Evolutionary conservation across 30 jellyfish, hydroid and myxozoan genomes (phyloP), one percentile per base, ranked within the genome.

Genomic region (Calvadosia cruxmelitensis): DNA sequence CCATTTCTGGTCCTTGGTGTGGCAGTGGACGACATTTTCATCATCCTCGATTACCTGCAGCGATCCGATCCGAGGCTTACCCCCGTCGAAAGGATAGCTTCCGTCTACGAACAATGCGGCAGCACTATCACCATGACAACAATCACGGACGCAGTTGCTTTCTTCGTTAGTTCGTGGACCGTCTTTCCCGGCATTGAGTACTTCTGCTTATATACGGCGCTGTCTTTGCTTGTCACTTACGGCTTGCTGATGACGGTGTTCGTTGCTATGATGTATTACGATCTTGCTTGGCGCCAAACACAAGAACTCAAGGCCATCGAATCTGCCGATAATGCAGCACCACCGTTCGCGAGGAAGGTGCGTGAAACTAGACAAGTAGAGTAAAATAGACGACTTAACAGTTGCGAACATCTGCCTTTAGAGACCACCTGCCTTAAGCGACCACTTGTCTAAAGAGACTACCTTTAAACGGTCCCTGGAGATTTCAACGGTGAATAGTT

Each of bases 21-120:
- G 20, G 93, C 84, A 3, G 72, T 80, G 33, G 93, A 80, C 36
- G 93, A 80, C 73, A 80, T 73, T 83, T 80, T 80, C 28, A 80
- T 80, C 42, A 66, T 80, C 24, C 79, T 73, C 10, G 93, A 72
- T 63, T 78, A 66, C 42, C 73, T 80, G 57, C 57, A 42, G 20
- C 57, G 57, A 42, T 42, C 57, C 10, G 57, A 42, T 42, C 10
- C 15, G 57, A 42, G 20, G 10, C 20, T 42, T 5, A 42, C 10
- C 20, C 10, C 57, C 20, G 57, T 42, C 20, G 57, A 42, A 42
- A 42, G 57, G 20, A 42, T 42, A 5, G 57, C 15, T 42, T 5
- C 57, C 10, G 57, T 42, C 10, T 42, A 5, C 57, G 10, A 10
- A 5, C 10, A 42, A 42, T 42, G 57, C 49, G 79, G 79, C 12